Evolutionary conservation across 2,888 invertebrate species (phyloP).

Genomic region (Agonum fuliginosum): DNA sequence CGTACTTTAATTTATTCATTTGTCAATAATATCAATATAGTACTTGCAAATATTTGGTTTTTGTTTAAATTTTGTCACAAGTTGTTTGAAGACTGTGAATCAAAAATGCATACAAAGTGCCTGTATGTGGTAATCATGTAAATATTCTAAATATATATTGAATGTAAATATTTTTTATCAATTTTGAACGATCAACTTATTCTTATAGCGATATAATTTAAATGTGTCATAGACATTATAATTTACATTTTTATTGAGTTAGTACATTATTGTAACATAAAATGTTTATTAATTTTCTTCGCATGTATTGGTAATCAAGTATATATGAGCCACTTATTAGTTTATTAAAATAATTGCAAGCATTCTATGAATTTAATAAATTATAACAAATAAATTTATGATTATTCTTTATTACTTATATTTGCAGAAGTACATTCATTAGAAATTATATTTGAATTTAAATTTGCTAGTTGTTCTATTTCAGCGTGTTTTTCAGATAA

Average conservation of each 20-base stretch:
- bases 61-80: constrained; percentile 23
- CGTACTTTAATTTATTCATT: constrained; percentile 42
- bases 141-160: constrained; percentile 41
- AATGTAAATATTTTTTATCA: constrained; percentile 52
- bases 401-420: constrained; percentile 13
- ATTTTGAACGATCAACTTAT: constrained; percentile 51
- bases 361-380: constrained; percentile 44
- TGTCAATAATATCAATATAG: constrained; percentile 28
- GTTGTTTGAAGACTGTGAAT: constrained; percentile 38
- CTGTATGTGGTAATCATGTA: constrained; percentile 44
- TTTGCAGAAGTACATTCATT: background rate
- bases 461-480: constrained; percentile 16
- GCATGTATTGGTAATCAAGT: constrained; percentile 45
- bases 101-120: constrained; percentile 50
- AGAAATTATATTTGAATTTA: background rate
- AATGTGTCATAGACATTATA: constrained; percentile 45
- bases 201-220: constrained; percentile 30
- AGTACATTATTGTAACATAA: constrained; percentile 39
- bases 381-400: constrained; percentile 40
- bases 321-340: constrained; percentile 40
- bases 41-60: constrained; percentile 26
- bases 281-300: constrained; percentile 50
- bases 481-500: constrained; percentile 61
- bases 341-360: constrained; percentile 45
- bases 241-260: constrained; percentile 40